These are phyloP conservation scores for Penaeus chinensis DNA, from an alignment of 1,140 invertebrate genomes.

Conservation along the genomic window DNA sequence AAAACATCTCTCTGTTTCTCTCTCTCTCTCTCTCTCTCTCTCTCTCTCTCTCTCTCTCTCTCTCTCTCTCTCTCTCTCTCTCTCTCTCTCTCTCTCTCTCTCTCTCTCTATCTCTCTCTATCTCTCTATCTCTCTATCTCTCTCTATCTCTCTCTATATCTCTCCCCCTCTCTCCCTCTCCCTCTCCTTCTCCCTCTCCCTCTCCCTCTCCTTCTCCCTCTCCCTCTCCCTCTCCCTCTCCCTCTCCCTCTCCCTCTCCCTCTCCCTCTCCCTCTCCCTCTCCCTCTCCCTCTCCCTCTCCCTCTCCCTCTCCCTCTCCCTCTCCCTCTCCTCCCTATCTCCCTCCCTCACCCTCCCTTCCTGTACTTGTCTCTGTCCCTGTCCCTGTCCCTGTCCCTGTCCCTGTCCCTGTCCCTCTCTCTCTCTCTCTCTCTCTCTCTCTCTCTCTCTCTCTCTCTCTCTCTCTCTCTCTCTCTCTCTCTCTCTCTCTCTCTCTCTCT, in stretches of 20 bases:
- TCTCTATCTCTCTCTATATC: not conserved
- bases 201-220: no score
- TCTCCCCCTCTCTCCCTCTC: no score
- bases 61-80: slow-evolving; percentile 3
- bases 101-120: not conserved
- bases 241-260: not conserved
- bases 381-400: slow-evolving; percentile 5
- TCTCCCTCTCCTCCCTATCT: not conserved
- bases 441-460: not conserved
- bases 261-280: no score
- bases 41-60: not conserved
- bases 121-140: not conserved
- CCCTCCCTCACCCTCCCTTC: no score
- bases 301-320: no score
- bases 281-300: not conserved
- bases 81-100: slow-evolving; percentile 1
- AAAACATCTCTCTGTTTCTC: not conserved
- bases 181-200: not conserved
- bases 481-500: not conserved
- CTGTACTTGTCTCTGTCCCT: not conserved
- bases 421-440: slow-evolving; percentile 5
- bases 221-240: not conserved
- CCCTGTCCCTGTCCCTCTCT: not conserved
- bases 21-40: not conserved
- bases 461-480: not conserved